Evolutionary conservation across 2,888 invertebrate species (phyloP), one percentile per base, ranked within the genome.

Genomic region (Leucophenga maculata): DNA sequence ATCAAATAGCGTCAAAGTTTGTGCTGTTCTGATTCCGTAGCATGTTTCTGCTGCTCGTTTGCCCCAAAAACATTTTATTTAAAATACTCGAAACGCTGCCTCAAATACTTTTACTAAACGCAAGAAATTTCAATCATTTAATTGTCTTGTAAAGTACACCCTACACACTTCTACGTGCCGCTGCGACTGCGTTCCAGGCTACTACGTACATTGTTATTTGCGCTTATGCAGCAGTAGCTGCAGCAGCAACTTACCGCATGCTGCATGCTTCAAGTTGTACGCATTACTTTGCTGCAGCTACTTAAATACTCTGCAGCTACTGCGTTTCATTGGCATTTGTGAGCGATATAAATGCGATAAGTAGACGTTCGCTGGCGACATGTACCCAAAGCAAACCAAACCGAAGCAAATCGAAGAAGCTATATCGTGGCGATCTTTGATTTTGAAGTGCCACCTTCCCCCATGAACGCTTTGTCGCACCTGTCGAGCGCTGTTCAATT

Each of bases 121-220:
- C 39, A 66, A 68, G 54, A 18, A 32, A 68, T 68, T 59, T 60
- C 8, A 68, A 83, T 80, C 75, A 82, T 82, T 84, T 82, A 84
- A 84, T 84, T 82, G 80, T 83, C 83, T 84, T 82, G 81, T 82
- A 80, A 84, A 78, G 78, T 78, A 78, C 78, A 65, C 74, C 73
- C 70, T 75, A 60, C 64, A 50, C 73, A 50, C n/a, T 50, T 66
- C 75, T 74, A 73, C 80, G 70, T 77, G 78, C 77, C n/a, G n/a
- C 82, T 16, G 16, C 50, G 6, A 48, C n/a, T 57, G 57, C 57
- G 14, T 48, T 57, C 39, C 57, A n/a, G 67, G 81, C 73, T 76
- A 73, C 76, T 76, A 78, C n/a, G n/a, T n/a, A n/a, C 75, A 78
- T 77, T 77, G 72, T 78, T 73, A 72, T 69, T 66, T 67, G 70